Evolutionary conservation across 23 tunicate species (phyloP).

Genomic region (Clavelina lepadiformis): DNA sequence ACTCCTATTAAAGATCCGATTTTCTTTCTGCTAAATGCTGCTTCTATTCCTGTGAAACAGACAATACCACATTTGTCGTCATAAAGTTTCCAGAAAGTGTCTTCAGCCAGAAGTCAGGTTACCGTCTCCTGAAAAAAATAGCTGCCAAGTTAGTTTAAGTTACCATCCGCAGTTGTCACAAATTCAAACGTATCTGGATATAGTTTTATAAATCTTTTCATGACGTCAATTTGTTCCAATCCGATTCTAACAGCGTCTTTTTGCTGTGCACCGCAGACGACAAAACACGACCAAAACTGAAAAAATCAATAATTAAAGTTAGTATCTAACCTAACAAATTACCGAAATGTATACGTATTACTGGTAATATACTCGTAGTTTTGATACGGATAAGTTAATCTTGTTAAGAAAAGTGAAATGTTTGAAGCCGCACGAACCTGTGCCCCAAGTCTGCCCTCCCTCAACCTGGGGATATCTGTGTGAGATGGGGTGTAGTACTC

Average conservation of each 20-base stretch:
- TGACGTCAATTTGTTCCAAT: slow-evolving; percentile 45
- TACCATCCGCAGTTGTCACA: slow-evolving; percentile 19
- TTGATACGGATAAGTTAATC: too few relatives aligned
- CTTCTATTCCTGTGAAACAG: slow-evolving; percentile 34
- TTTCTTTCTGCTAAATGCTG: slow-evolving; percentile 27
- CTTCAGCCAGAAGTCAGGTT: too few relatives aligned
- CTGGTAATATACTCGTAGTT: too few relatives aligned
- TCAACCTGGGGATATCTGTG: slow-evolving; percentile 24
- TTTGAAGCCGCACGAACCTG: slow-evolving; percentile 15
- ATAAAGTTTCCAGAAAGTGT: too few relatives aligned
- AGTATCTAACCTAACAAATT: too few relatives aligned
- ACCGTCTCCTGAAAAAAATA: too few relatives aligned
- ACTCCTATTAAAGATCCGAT: slow-evolving; percentile 76
- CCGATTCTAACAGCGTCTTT: slow-evolving; percentile 35
- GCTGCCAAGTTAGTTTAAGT: too few relatives aligned
- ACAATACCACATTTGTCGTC: too few relatives aligned
- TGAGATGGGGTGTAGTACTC: slow-evolving; percentile 6
- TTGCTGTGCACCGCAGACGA: slow-evolving; percentile 9
- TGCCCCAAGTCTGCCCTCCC: slow-evolving; percentile 23
- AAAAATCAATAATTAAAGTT: too few relatives aligned
- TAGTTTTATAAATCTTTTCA: slow-evolving; percentile 7
- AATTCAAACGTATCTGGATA: slow-evolving; percentile 30
- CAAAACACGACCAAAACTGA: slow-evolving; percentile 45
- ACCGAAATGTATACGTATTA: too few relatives aligned
- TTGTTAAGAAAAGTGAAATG: too few relatives aligned